Evolutionary conservation across 2,113 vertebrate species (phyloP), one percentile per base, ranked within the genome.

Genomic region (Panthera leo): DNA sequence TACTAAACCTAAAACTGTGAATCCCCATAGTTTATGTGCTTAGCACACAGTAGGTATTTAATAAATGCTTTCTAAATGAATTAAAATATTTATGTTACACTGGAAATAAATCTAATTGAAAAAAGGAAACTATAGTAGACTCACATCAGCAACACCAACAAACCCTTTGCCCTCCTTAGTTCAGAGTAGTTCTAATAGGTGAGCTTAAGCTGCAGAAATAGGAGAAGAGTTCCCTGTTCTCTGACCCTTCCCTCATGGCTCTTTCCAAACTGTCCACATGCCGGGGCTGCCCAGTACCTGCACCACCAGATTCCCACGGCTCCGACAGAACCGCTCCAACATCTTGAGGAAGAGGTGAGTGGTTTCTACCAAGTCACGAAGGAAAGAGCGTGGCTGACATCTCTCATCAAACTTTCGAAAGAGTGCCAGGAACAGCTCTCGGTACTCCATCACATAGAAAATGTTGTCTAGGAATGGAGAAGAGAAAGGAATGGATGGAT

Each of bases 371-470:
- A 99, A 98, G 98, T 99, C 99, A 92, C 98, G 98, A 80, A 99
- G 98, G 98, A 99, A 99, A 8, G 99, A 99, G 1, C 96, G 99
- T 0, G 99, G 99, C 97, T 99, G 99, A 89, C 93, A 99, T 73
- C 99, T 98, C 97, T 99, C 99, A 7, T 99, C 99, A 2, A 99
- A 99, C 97, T 99, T 99, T 63, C 99, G 99, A 96, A 99, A 99
- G 75, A 99, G 98, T 0, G 99, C 98, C 18, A 99, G 98, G 98
- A 99, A 99, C 53, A 99, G 99, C 97, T 99, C 99, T 79, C 99
- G 99, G 98, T 99, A 99, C 79, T 99, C 99, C 99, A 99, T 99
- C 98, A 99, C n/a, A 97, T 99, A 99, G 98, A 99, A 99, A 94
- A 99, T 99, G 97, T 99, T 99, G 97, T 99, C 99, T 99, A 71